These are phyloP conservation scores for Plagodis pulveraria DNA, from an alignment of 2,888 invertebrate species.

Conservation along the genomic window DNA sequence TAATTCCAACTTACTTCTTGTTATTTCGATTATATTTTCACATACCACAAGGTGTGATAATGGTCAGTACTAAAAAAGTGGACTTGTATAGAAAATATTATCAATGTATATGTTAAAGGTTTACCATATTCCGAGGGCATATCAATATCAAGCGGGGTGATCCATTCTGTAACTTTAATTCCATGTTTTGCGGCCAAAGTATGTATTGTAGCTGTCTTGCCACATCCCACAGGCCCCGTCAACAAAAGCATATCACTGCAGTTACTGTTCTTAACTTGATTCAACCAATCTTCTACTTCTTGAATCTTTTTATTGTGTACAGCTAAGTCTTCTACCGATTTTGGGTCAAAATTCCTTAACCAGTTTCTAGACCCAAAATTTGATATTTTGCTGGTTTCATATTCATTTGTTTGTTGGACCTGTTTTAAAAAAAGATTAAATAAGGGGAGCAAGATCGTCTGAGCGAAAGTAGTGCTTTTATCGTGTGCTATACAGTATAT, in stretches of 20 bases:
- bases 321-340: constrained; percentile 86
- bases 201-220: constrained; percentile 91
- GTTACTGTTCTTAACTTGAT: constrained; percentile 54
- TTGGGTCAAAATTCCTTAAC: constrained; percentile 86
- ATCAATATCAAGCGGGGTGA: constrained; percentile 90
- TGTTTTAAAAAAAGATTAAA: neutral
- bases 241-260: constrained; percentile 86
- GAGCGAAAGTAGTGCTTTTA: no score
- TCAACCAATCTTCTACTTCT: constrained; percentile 90
- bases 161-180: constrained; percentile 90
- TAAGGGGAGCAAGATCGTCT: no score
- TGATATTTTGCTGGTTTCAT: constrained; percentile 13
- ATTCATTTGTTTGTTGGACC: constrained; percentile 21
- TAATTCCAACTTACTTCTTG: no score
- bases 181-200: constrained; percentile 87
- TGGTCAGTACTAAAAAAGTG: no score
- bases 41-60: no score
- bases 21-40: no score
- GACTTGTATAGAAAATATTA: no score
- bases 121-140: constrained; percentile 81
- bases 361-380: constrained; percentile 76
- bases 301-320: constrained; percentile 90
- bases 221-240: constrained; percentile 93
- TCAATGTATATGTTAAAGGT: no score
- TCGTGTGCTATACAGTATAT: no score